These are phyloP conservation scores for Lota lota DNA, from an alignment of 2,113 vertebrate genomes.

Conservation along the genomic window DNA sequence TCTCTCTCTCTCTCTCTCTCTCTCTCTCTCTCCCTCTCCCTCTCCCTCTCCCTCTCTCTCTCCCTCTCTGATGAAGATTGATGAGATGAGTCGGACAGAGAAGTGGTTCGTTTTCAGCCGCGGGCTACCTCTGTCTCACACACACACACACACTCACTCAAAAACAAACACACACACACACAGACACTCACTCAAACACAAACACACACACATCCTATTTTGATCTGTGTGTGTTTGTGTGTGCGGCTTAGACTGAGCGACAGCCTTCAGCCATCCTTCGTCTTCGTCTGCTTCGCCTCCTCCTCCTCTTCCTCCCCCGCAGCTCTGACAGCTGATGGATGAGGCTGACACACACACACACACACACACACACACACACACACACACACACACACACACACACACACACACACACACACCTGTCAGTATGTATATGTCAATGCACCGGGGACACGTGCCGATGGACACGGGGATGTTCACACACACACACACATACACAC, in stretches of 20 bases:
- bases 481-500: not conserved
- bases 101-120: too few relatives aligned
- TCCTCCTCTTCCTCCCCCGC: not conserved
- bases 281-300: not conserved
- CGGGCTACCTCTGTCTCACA: too few relatives aligned
- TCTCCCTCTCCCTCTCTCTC: too few relatives aligned
- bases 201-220: not conserved
- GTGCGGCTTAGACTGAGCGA: not conserved
- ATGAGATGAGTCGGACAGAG: too few relatives aligned
- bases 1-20: too few relatives aligned
- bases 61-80: too few relatives aligned
- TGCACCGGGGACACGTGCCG: not conserved
- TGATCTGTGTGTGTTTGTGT: not conserved
- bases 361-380: slow-evolving; percentile 1
- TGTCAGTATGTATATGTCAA: slow-evolving; percentile 7
- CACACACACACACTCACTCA: too few relatives aligned
- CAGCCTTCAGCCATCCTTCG: not conserved
- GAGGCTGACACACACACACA: not conserved
- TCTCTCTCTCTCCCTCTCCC: too few relatives aligned
- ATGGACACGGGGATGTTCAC: not conserved
- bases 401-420: slow-evolving; percentile 13
- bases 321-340: not conserved
- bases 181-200: too few relatives aligned
- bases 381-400: slow-evolving; percentile 16
- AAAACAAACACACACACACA: too few relatives aligned